Evolutionary conservation across 1,140 invertebrate genomes (phyloP), one percentile per base, ranked within the genome.

Genomic region (Cepaea nemoralis): DNA sequence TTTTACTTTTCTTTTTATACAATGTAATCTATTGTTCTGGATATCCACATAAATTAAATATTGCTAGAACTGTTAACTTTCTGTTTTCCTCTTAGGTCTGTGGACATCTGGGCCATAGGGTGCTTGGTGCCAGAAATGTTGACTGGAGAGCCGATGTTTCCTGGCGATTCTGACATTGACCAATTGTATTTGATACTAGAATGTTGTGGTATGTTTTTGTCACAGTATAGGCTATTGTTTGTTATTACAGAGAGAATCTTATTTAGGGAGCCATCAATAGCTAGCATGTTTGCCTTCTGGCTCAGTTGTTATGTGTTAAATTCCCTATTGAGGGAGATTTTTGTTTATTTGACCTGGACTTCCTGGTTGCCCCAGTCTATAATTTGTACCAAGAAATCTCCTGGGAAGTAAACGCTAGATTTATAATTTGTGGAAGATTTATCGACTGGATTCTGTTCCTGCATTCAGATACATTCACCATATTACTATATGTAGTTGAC

Each of bases 71-170:
- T n/a, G n/a, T n/a, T n/a, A n/a, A n/a, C 19, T 5, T 55, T 55
- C 8, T 55, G 3, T 3, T 19, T 55, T 22, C 50, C 50, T 85
- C 86, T 24, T 83, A 91, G 90, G 78, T 90, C 91, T 73, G 91
- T 92, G 67, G 91, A 92, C 84, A 89, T 92, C 42, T 92, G 91
- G 91, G 91, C 91, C 59, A 87, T 92, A 45, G 91, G 91, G 10
- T 91, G 91, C 86, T 75, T 92, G 24, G 63, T 90, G 71, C 88
- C 88, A 70, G 91, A 92, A 83, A 89, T 92, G 88, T 85, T 92
- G 71, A 92, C 90, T 12, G 90, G 89, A 55, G 88, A 91, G 69
- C 91, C 91, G 45, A 83, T 92, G 37, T 92, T 91, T 84, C 91
- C 91, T 24, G 91, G 91, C 0, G 91, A 91, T 74, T 92, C 91